These are phyloP conservation scores for Pollimyrus isidori DNA, from an alignment of 2,113 vertebrate species.

Conservation along the genomic window DNA sequence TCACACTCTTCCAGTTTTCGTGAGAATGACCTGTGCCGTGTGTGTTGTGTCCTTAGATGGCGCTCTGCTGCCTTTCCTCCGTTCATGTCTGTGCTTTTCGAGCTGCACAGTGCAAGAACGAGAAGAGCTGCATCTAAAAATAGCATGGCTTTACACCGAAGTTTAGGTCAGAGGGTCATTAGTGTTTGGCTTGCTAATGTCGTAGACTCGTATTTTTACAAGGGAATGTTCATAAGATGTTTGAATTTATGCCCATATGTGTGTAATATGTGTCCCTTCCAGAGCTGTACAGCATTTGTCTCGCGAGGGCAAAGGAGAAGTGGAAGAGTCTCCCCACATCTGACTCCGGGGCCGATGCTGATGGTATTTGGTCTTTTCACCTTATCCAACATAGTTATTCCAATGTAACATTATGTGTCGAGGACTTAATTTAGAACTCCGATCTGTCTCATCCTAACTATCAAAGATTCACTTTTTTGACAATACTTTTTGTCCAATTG, in stretches of 20 bases:
- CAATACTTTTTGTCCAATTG: neutral
- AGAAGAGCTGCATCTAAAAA: neutral
- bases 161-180: neutral
- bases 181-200: neutral
- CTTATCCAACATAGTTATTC: neutral
- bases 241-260: neutral
- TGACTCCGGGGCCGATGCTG: constrained; percentile 58
- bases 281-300: constrained; percentile 88
- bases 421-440: neutral
- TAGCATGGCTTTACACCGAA: neutral
- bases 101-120: neutral
- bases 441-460: neutral
- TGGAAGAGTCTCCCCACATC: constrained; percentile 67
- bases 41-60: neutral
- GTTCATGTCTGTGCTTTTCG: neutral
- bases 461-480: neutral
- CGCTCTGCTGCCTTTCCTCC: neutral
- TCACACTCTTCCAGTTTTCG: neutral
- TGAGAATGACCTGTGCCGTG: neutral
- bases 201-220: neutral
- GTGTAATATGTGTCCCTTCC: constrained; percentile 24
- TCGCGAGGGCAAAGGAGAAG: constrained; percentile 83
- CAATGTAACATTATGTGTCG: neutral
- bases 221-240: neutral
- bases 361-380: constrained; percentile 59